These are phyloP conservation scores for Egretta garzetta DNA, from an alignment of 2,113 vertebrate species.

Conservation along the genomic window DNA sequence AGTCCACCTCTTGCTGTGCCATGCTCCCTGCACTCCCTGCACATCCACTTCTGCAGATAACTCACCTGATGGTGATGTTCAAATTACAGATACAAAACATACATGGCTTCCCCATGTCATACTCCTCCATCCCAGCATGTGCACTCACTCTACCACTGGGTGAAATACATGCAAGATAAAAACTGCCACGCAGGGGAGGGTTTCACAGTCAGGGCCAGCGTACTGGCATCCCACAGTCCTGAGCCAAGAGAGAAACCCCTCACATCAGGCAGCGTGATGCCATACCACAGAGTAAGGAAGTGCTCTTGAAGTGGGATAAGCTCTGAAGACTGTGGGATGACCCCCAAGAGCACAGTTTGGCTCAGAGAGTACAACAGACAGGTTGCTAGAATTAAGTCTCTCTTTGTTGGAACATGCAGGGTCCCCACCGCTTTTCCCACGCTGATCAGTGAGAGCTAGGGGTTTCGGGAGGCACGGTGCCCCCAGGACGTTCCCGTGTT, in stretches of 20 bases:
- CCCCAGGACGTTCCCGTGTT: slow-evolving; percentile 44
- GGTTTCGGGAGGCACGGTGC: slow-evolving; percentile 52
- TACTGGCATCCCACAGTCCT: not conserved
- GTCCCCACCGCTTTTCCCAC: slow-evolving; percentile 59
- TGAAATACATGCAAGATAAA: rapidly evolving
- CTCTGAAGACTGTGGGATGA: not conserved
- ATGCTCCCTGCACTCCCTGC: not conserved
- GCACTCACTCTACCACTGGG: rapidly evolving
- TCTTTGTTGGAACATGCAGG: slow-evolving; percentile 46
- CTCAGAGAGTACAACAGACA: not conserved
- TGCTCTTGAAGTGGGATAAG: not conserved
- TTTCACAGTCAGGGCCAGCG: not conserved
- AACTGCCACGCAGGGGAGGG: not conserved
- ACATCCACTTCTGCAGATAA: not conserved
- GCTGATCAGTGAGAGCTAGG: not conserved
- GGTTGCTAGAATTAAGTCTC: not conserved
- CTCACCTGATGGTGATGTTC: not conserved
- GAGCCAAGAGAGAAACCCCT: not conserved
- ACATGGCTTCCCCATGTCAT: rapidly evolving
- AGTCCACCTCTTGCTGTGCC: not conserved
- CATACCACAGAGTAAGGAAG: not conserved
- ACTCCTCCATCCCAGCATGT: not conserved
- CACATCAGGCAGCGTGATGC: rapidly evolving
- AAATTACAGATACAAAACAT: not conserved
- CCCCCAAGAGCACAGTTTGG: not conserved